These are phyloP conservation scores for Distichodus sexfasciatus DNA, from an alignment of 2,797 vertebrate genomes.

Conservation along the genomic window DNA sequence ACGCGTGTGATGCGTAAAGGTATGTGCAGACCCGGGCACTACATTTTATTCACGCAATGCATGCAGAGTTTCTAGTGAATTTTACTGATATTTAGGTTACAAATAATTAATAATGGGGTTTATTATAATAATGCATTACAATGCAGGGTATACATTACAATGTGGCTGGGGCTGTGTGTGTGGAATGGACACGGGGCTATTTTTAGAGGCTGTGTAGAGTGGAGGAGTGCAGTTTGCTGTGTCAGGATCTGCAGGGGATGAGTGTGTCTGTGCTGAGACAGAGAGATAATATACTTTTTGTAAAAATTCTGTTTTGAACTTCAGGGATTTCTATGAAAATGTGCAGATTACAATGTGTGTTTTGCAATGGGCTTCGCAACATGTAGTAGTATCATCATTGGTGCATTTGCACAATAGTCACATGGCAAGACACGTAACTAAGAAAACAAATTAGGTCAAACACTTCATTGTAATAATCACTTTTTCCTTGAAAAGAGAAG, in stretches of 20 bases:
- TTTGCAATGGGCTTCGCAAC: no score
- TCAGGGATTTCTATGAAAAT: no score
- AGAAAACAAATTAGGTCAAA: no score
- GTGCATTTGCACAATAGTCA: no score
- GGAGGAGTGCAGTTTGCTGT: constrained; percentile 67
- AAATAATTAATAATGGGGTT: background rate
- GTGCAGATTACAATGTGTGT: no score
- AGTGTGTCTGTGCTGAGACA: constrained; percentile 23
- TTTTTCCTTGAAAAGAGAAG: no score
- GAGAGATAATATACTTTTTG: background rate
- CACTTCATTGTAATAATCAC: no score
- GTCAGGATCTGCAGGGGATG: constrained; percentile 56
- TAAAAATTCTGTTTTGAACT: background rate
- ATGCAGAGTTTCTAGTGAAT: no score
- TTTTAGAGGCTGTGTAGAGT: constrained; percentile 65
- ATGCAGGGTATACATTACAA: background rate
- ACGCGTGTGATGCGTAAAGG: background rate
- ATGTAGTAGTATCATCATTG: no score
- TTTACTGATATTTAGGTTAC: background rate
- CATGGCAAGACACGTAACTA: no score
- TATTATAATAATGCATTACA: background rate
- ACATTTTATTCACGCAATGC: background rate
- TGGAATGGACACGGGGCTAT: constrained; percentile 63
- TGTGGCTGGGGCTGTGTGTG: constrained; percentile 25
- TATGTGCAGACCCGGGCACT: background rate